Evolutionary conservation across 1,140 invertebrate species (phyloP), one percentile per base, ranked within the genome.

Genomic region (Neuroterus valhalla): DNA sequence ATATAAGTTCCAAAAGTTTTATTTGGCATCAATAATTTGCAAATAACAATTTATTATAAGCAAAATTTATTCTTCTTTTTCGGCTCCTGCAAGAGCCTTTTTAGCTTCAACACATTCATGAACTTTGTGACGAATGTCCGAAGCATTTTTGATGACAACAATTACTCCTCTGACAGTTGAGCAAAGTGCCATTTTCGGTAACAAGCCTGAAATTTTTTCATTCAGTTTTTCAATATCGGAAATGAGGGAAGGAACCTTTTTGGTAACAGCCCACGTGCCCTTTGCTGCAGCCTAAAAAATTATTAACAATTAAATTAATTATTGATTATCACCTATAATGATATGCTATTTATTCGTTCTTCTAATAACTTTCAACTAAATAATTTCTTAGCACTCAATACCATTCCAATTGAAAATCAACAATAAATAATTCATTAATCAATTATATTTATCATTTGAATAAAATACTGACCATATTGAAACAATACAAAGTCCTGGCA

Each of bases 401-500:
- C n/a, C n/a, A n/a, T n/a, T n/a, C n/a, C n/a, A n/a, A n/a, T n/a
- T n/a, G n/a, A n/a, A n/a, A n/a, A n/a, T n/a, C n/a, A n/a, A n/a
- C n/a, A n/a, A n/a, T n/a, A n/a, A n/a, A n/a, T n/a, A n/a, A n/a
- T n/a, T n/a, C n/a, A n/a, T n/a, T n/a, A n/a, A n/a, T n/a, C n/a
- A n/a, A n/a, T n/a, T n/a, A n/a, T n/a, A n/a, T n/a, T n/a, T n/a
- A 38, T 38, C 1, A 38, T 38, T 10, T 70, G 42, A 46, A 68
- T 69, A 52, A 26, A 21, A 68, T 52, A 82, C 79, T 82, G 72
- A 87, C 85, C 17, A 43, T 2, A 68, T 81, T 80, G n/a, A 80
- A 38, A 62, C 85, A 87, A 15, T 69, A 75, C 14, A 82, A 43
- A 19, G 81, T 82, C 43, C 77, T 68, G 23, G 55, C 66, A 31